Percentiles rank a stretch among this genome's conserved stretches.
phyloP scores from a whole-genome alignment of 1,140 invertebrate species.

The Drosophila oshimai region DNA sequence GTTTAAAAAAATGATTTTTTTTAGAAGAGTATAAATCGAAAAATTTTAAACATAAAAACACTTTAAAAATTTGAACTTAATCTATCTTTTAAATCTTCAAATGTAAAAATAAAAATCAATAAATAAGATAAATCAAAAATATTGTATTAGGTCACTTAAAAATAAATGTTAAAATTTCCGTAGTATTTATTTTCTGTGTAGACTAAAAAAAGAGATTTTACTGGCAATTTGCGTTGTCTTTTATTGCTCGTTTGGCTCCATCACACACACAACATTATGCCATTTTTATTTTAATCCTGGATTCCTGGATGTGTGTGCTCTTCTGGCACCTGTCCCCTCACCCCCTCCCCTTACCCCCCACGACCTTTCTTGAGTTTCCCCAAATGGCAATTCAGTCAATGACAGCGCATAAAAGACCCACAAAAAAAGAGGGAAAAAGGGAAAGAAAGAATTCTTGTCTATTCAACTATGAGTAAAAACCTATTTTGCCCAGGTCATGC shows the following conservation, averaged over 20 bases:
- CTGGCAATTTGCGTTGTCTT: constrained; percentile 42
- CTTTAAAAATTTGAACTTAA: too few relatives aligned
- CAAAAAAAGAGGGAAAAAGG: background rate
- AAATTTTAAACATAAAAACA: too few relatives aligned
- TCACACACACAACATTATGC: constrained; percentile 22
- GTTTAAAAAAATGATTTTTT: too few relatives aligned
- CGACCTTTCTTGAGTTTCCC: constrained; percentile 21
- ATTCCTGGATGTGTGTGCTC: constrained; percentile 17
- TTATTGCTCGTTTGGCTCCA: constrained; percentile 32
- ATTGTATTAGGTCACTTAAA: background rate
- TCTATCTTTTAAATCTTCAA: too few relatives aligned
- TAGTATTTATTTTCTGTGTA: background rate
- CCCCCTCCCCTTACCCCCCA: too few relatives aligned
- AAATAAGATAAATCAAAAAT: too few relatives aligned
- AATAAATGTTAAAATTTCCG: background rate
- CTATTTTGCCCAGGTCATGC: constrained; percentile 63
- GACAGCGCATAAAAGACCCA: constrained; percentile 58
- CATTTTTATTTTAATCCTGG: constrained; percentile 55
- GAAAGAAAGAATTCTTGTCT: constrained; percentile 49
- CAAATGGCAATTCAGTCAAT: constrained; percentile 68
- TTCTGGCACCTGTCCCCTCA: background rate
- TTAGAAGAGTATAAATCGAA: too few relatives aligned
- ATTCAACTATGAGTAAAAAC: constrained; percentile 65
- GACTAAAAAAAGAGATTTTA: constrained; percentile 23
- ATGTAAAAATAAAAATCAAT: too few relatives aligned